Conservation (phyloP, 2,888 invertebrate genomes). For the Euspilapteryx auroguttella region DNA sequence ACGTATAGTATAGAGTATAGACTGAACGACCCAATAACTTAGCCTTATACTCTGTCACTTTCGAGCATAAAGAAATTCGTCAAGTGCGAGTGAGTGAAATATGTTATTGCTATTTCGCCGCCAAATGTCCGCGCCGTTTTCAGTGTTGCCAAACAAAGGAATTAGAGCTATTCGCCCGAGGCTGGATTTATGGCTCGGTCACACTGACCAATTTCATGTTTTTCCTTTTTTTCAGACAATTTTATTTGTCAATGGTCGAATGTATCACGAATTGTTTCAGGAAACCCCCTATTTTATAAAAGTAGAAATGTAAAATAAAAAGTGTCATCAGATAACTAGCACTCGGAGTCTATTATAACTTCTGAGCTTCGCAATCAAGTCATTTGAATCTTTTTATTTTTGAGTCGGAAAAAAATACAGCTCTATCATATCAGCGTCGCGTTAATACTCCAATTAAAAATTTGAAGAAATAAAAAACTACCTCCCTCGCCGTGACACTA, state of each 20-base stretch:
- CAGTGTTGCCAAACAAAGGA: constrained; percentile 53
- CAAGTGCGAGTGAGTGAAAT: constrained; percentile 44
- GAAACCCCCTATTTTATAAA: too few relatives aligned
- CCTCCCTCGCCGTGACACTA: too few relatives aligned
- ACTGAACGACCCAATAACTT: too few relatives aligned
- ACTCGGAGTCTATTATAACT: constrained; percentile 60
- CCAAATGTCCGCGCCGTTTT: constrained; percentile 22
- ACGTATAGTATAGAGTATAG: too few relatives aligned
- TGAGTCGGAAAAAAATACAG: too few relatives aligned
- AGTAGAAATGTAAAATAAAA: too few relatives aligned
- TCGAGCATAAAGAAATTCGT: constrained; percentile 30
- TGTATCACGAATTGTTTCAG: too few relatives aligned
- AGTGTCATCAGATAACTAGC: too few relatives aligned
- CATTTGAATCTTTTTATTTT: too few relatives aligned
- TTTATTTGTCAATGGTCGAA: constrained; percentile 3
- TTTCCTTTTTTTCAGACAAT: constrained; percentile 13
- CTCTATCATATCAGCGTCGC: constrained; percentile 48
- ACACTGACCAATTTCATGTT: constrained; percentile 30
- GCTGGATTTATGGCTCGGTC: constrained; percentile 40
- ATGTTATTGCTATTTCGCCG: constrained; percentile 30
- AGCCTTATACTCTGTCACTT: constrained; percentile 29
- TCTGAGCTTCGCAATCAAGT: too few relatives aligned
- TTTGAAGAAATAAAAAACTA: constrained; percentile 46
- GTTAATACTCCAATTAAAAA: constrained; percentile 55
- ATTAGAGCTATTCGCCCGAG: constrained; percentile 40